Percentiles rank a stretch among this genome's conserved stretches.
These are phyloP conservation scores for Paratilapia polleni DNA, from an alignment of 2,113 vertebrate genomes.

Conservation along the genomic window DNA sequence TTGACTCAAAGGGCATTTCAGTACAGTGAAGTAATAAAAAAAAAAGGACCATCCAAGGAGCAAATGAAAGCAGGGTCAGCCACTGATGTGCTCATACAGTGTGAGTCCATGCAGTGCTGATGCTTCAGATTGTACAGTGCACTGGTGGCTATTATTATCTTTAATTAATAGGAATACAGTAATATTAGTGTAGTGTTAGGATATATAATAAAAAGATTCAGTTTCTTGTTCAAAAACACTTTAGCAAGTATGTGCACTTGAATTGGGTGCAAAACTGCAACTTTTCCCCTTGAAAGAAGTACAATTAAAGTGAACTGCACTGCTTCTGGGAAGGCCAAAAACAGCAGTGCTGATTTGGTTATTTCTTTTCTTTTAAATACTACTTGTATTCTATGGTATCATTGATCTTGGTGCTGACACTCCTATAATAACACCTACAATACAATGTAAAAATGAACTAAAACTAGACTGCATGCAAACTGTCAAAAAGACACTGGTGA, in stretches of 20 bases:
- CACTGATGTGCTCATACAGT: too few relatives aligned
- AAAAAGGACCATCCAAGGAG: too few relatives aligned
- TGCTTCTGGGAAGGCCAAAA: not conserved
- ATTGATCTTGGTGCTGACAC: not conserved
- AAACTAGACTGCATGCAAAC: not conserved
- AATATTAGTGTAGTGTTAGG: not conserved
- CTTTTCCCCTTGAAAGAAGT: accelerated
- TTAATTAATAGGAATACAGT: accelerated
- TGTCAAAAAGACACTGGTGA: not conserved
- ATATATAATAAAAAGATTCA: not conserved
- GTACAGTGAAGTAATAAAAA: not conserved
- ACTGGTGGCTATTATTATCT: not conserved
- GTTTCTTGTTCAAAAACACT: not conserved
- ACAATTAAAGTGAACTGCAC: not conserved
- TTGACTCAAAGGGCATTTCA: not conserved
- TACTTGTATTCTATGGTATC: not conserved
- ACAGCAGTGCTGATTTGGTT: not conserved
- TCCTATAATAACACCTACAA: not conserved
- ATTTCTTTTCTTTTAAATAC: too few relatives aligned
- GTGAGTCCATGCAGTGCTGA: too few relatives aligned
- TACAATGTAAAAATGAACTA: not conserved
- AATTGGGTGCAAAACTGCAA: not conserved
- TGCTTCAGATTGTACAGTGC: too few relatives aligned
- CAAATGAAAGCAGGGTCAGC: too few relatives aligned
- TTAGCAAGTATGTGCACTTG: not conserved